phyloP scores from a whole-genome alignment of 2,797 vertebrate species.

The Phalloptychus januarius region DNA sequence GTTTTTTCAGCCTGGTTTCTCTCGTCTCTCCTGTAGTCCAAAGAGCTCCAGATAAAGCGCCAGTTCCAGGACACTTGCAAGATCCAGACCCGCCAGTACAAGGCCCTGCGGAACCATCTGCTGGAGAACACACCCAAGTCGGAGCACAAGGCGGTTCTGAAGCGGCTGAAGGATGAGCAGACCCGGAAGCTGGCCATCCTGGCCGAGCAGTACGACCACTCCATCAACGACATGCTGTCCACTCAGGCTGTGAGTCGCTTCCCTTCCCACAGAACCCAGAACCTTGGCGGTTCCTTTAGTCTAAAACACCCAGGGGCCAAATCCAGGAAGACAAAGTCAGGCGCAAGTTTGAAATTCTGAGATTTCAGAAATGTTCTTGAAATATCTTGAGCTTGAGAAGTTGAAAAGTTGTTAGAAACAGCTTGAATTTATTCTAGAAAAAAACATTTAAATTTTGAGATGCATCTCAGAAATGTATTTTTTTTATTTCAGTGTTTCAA shows the following conservation, averaged over 20 bases:
- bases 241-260: conserved; percentile 89
- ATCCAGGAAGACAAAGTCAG: no score
- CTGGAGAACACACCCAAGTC: conserved; percentile 93
- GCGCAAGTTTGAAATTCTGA: no score
- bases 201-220: conserved; percentile 95
- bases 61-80: conserved; percentile 98
- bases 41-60: conserved; percentile 96
- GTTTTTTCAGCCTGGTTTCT: conserved; percentile 54
- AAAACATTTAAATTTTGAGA: no score
- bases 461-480: no score
- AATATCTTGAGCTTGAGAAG: no score
- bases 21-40: conserved; percentile 81
- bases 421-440: no score
- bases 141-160: conserved; percentile 93
- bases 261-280: no score
- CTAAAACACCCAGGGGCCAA: no score
- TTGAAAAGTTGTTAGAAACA: no score
- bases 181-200: conserved; percentile 93
- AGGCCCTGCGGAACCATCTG: conserved; percentile 91
- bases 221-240: conserved; percentile 96
- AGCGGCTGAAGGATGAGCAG: conserved; percentile 94
- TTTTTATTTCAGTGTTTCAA: no score
- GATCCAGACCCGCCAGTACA: conserved; percentile 95
- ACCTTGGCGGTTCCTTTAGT: no score
- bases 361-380: no score